phyloP scores from a whole-genome alignment of 2,113 vertebrate species.

The Geothlypis trichas region DNA sequence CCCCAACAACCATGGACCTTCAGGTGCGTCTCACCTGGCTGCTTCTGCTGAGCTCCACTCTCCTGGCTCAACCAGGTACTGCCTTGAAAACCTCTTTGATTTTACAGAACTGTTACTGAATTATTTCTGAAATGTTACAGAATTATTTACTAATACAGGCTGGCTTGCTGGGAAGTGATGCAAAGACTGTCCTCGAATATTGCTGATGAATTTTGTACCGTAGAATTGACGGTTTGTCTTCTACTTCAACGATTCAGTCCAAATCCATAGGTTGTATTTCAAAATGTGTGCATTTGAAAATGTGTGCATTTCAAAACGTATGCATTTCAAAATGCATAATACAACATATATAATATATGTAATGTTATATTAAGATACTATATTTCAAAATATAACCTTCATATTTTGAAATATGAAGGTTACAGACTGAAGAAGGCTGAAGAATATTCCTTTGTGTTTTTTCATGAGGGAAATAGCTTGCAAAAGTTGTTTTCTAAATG shows the following conservation, averaged over 20 bases:
- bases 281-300: not conserved
- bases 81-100: not conserved
- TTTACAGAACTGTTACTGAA: not conserved
- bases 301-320: not conserved
- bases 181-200: not conserved
- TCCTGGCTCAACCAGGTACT: slow-evolving; percentile 34
- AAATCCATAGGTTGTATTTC: not conserved
- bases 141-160: not conserved
- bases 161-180: not conserved
- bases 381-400: not conserved
- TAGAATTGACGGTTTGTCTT: not conserved
- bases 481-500: not conserved
- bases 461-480: not conserved
- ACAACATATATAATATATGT: not conserved
- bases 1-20: not conserved
- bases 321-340: not conserved
- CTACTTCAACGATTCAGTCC: not conserved
- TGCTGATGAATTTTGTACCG: not conserved
- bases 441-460: not conserved
- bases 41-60: slow-evolving; percentile 11
- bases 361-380: not conserved
- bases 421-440: not conserved
- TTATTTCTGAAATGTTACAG: not conserved
- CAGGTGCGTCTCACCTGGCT: not conserved
- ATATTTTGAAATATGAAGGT: too few species aligned